Evolutionary conservation across 2,888 invertebrate species (phyloP).

Genomic region (Endotricha flammealis): DNA sequence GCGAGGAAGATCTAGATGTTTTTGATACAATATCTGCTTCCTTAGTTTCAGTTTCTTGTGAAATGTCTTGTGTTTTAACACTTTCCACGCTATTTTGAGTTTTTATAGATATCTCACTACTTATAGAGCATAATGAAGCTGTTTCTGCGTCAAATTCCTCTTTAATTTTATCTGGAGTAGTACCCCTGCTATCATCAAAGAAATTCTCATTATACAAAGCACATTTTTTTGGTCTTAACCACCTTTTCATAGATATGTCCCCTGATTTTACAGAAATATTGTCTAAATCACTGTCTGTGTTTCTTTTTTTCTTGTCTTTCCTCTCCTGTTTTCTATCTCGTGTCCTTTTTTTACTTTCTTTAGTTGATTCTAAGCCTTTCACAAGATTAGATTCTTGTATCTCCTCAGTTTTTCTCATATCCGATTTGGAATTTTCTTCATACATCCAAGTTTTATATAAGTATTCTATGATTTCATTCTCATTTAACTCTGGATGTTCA

Average conservation of each 20-base stretch:
- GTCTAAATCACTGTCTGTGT: conserved; percentile 1
- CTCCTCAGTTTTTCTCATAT: conserved; percentile 23
- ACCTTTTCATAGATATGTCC: conserved; percentile 3
- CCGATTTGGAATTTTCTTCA: conserved; percentile 32
- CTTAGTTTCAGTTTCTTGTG: too few species aligned
- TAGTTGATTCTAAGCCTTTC: conserved; percentile 21
- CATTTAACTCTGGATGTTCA: conserved; percentile 70
- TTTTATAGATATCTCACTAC: conserved; percentile 8
- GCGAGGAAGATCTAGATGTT: background rate
- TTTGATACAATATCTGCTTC: background rate
- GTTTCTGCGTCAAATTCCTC: conserved; percentile 11
- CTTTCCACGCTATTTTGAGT: background rate
- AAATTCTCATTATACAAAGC: conserved; percentile 2
- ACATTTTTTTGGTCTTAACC: conserved; percentile 5
- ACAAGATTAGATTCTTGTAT: conserved; percentile 23
- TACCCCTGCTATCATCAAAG: conserved; percentile 8
- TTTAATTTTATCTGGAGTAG: conserved; percentile 8
- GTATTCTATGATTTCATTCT: conserved; percentile 65
- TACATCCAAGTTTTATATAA: conserved; percentile 72
- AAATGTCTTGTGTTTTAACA: too few species aligned
- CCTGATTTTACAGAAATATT: conserved; percentile 4
- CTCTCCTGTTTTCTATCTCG: conserved; percentile 7
- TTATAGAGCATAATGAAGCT: conserved; percentile 8
- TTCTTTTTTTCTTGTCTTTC: conserved; percentile 3
- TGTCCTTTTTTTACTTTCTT: conserved; percentile 9